These are phyloP conservation scores for Vireo altiloquus DNA, from an alignment of 2,113 vertebrate species.

Conservation along the genomic window DNA sequence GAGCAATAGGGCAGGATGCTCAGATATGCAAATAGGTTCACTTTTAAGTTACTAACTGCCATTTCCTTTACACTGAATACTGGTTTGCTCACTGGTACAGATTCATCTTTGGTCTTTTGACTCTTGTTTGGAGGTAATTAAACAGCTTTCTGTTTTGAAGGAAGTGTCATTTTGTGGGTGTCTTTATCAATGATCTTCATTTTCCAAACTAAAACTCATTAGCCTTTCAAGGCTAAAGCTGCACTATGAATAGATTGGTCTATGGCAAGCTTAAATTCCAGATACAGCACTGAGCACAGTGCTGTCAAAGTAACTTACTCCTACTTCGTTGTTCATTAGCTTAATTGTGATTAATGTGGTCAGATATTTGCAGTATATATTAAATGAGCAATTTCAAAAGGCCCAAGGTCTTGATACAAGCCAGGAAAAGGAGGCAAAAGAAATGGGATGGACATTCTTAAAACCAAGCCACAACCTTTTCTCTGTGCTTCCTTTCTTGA, in stretches of 20 bases:
- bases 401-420: background rate
- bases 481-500: background rate
- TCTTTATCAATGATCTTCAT: slow-evolving; percentile 31
- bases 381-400: background rate
- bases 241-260: background rate
- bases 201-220: background rate
- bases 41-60: slow-evolving; percentile 5
- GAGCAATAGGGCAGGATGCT: background rate
- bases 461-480: background rate
- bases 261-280: background rate
- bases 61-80: slow-evolving; percentile 1
- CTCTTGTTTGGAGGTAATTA: slow-evolving; percentile 54
- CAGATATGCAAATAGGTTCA: slow-evolving; percentile 9
- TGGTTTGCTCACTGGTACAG: slow-evolving; percentile 45
- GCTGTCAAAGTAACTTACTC: background rate
- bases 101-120: slow-evolving; percentile 38
- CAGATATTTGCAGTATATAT: background rate
- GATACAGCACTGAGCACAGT: background rate
- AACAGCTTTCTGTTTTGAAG: slow-evolving; percentile 56
- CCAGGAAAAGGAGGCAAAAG: background rate
- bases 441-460: background rate
- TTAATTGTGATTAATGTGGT: background rate
- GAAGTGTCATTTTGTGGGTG: slow-evolving; percentile 47
- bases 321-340: background rate
- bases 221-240: background rate